Conservation (phyloP, 2,888 invertebrate genomes). For the Nomada lathburiana region DNA sequence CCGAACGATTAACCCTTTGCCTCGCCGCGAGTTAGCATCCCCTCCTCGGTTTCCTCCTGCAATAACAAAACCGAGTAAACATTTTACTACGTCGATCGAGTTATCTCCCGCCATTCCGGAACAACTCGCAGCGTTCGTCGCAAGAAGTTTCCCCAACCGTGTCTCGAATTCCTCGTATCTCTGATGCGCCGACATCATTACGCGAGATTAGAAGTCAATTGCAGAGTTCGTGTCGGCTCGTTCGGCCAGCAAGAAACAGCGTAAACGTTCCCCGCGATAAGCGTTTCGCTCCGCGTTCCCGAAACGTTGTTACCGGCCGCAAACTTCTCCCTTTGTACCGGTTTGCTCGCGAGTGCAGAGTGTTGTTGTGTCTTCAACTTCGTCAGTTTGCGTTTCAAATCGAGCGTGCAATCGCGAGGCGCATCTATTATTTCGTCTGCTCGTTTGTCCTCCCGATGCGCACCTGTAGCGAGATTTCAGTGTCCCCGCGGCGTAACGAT, state of each 20-base stretch:
- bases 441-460: no score
- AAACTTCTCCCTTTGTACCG: conserved; percentile 28
- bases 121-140: conserved; percentile 36
- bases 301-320: conserved; percentile 24
- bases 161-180: background rate
- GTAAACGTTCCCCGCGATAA: conserved; percentile 27
- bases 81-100: conserved; percentile 10
- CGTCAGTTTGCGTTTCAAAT: conserved; percentile 10
- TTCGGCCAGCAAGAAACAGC: conserved; percentile 21
- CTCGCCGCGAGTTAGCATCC: conserved; percentile 36
- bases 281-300: conserved; percentile 6
- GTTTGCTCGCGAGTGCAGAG: background rate
- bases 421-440: no score
- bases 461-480: no score
- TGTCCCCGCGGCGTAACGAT: no score
- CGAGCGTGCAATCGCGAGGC: background rate
- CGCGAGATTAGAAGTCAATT: conserved; percentile 56
- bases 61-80: conserved; percentile 47
- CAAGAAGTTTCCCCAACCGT: conserved; percentile 32
- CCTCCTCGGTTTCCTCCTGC: conserved; percentile 42
- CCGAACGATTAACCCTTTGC: conserved; percentile 52
- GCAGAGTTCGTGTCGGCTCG: conserved; percentile 12
- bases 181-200: conserved; percentile 30
- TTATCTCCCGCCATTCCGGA: conserved; percentile 47
- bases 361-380: background rate